Conservation (phyloP, 2,888 invertebrate genomes). For the Ectropis crepuscularia region DNA sequence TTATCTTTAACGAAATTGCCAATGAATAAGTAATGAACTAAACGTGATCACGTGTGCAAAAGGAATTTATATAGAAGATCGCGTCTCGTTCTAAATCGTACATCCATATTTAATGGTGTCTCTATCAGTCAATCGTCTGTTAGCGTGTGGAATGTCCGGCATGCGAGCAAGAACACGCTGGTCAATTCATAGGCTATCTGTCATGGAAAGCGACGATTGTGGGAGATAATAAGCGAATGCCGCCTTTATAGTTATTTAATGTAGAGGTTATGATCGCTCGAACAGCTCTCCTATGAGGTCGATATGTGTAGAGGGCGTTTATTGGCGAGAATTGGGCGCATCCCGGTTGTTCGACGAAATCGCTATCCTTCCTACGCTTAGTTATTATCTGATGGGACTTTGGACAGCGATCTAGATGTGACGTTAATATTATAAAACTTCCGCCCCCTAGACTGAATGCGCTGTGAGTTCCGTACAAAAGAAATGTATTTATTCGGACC, state of each 20-base stretch:
- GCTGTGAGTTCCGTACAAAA: slow-evolving; percentile 46
- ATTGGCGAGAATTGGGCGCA: slow-evolving; percentile 84
- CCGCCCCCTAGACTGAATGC: slow-evolving; percentile 49
- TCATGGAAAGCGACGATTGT: slow-evolving; percentile 60
- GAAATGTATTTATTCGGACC: slow-evolving; percentile 46
- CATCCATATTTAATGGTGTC: slow-evolving; percentile 58
- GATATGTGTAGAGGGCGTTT: slow-evolving; percentile 78
- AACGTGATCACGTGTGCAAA: slow-evolving; percentile 34
- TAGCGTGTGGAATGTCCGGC: slow-evolving; percentile 61
- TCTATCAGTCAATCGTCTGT: slow-evolving; percentile 62
- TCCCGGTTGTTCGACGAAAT: slow-evolving; percentile 81
- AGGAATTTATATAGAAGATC: slow-evolving; percentile 52
- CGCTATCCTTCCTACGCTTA: slow-evolving; percentile 78
- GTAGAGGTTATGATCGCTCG: slow-evolving; percentile 69
- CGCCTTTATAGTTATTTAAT: slow-evolving; percentile 56
- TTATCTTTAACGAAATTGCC: slow-evolving; percentile 36
- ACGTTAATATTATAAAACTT: slow-evolving; percentile 67
- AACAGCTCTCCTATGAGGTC: slow-evolving; percentile 60
- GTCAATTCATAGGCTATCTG: slow-evolving; percentile 67
- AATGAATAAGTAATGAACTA: slow-evolving; percentile 36
- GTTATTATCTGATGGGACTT: slow-evolving; percentile 73
- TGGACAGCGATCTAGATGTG: slow-evolving; percentile 63
- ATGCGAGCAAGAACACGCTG: slow-evolving; percentile 65
- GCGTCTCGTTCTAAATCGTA: slow-evolving; percentile 53
- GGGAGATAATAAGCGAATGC: slow-evolving; percentile 60